Conservation (phyloP, 2,797 vertebrate species). For the Otolemur crassicaudatus region DNA sequence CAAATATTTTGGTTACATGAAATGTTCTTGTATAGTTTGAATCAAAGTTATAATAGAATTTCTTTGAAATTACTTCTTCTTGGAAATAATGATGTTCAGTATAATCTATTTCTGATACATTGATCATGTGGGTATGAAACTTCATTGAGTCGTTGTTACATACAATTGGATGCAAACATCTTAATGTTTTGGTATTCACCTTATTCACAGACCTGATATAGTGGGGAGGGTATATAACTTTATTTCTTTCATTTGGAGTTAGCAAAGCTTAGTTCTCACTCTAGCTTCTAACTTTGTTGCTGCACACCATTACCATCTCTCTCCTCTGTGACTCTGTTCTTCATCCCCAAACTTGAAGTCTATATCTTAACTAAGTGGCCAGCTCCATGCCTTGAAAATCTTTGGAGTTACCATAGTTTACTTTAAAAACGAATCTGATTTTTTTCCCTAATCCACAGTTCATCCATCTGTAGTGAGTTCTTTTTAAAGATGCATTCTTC, state of each 20-base stretch:
- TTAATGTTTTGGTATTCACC: conserved; percentile 45
- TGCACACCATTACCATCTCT: background rate
- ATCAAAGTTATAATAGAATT: background rate
- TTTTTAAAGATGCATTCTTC: conserved; percentile 19
- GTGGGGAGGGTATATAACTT: background rate
- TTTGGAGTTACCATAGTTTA: background rate
- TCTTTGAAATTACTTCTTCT: conserved; percentile 56
- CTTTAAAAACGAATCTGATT: background rate
- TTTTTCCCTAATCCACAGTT: background rate
- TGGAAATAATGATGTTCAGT: conserved; percentile 29
- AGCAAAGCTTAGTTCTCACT: conserved; percentile 17
- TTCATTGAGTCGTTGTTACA: conserved; percentile 55
- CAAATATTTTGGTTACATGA: too few relatives aligned
- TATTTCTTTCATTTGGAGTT: background rate
- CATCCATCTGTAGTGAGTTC: background rate
- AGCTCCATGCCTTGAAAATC: background rate
- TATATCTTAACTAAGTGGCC: background rate
- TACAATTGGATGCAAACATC: background rate
- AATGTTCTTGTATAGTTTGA: too few relatives aligned
- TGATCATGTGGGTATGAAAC: background rate
- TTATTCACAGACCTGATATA: conserved; percentile 24
- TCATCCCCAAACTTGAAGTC: background rate
- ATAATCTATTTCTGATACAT: conserved; percentile 48
- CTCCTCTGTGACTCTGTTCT: background rate
- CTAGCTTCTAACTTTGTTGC: conserved; percentile 14